These are phyloP conservation scores for Perodicticus potto DNA, from an alignment of 2,797 vertebrate species.

Conservation along the genomic window DNA sequence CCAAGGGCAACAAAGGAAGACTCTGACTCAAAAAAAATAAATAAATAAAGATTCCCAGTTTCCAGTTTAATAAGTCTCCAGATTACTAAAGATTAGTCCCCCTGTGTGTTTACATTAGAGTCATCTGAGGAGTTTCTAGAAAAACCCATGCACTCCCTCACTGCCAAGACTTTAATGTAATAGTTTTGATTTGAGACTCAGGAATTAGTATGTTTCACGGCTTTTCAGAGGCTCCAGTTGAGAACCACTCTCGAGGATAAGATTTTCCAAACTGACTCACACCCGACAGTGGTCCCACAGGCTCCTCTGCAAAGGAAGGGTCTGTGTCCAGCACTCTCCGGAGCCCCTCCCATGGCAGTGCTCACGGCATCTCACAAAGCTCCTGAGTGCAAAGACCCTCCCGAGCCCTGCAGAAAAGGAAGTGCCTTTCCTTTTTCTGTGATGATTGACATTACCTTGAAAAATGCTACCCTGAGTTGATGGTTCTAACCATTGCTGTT, in stretches of 20 bases:
- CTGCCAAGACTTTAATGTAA: background rate
- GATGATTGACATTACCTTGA: background rate
- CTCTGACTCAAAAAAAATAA: too few relatives aligned
- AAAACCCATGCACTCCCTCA: background rate
- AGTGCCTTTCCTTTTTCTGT: background rate
- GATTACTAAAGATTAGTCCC: background rate
- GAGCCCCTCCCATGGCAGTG: rapidly evolving
- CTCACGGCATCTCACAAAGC: background rate
- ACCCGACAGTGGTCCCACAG: background rate
- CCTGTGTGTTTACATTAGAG: background rate
- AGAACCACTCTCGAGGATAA: background rate
- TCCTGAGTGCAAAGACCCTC: background rate
- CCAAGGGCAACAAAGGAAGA: too few relatives aligned
- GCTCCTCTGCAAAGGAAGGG: background rate
- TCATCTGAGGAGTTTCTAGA: background rate
- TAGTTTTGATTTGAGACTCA: background rate
- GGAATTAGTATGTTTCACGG: too few relatives aligned
- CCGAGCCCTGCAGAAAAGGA: background rate
- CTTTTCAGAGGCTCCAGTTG: background rate
- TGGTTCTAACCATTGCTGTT: background rate
- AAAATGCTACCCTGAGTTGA: background rate
- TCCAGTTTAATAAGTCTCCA: background rate
- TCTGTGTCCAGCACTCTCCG: background rate
- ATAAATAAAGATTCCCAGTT: too few relatives aligned
- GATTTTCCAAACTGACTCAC: background rate